Conservation (phyloP, 2,888 invertebrate genomes). For the Temnothorax rugatulus region DNA sequence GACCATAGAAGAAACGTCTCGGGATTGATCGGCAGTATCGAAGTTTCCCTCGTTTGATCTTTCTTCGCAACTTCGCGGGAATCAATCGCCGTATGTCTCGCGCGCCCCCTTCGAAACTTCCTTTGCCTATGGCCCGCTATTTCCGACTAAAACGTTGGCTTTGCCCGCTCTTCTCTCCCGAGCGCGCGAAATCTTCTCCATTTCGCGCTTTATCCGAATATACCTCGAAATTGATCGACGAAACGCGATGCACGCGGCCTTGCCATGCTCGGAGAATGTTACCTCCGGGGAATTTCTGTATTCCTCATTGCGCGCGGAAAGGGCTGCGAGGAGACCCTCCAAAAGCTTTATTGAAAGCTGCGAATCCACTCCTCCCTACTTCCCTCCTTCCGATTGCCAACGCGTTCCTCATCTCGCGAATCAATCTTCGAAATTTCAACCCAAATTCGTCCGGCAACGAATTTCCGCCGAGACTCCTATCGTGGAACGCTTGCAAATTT, state of each 20-base stretch:
- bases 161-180: not conserved
- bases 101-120: slow-evolving; percentile 52
- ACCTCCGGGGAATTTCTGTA: slow-evolving; percentile 75
- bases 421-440: slow-evolving; percentile 48
- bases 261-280: slow-evolving; percentile 20
- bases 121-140: slow-evolving; percentile 37
- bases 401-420: slow-evolving; percentile 38
- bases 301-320: slow-evolving; percentile 64
- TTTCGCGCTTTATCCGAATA: slow-evolving; percentile 53
- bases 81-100: slow-evolving; percentile 59
- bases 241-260: slow-evolving; percentile 35
- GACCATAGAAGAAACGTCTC: slow-evolving; percentile 25
- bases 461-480: slow-evolving; percentile 11
- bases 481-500: not conserved
- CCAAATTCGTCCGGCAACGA: slow-evolving; percentile 18
- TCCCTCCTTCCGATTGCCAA: slow-evolving; percentile 1
- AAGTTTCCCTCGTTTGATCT: slow-evolving; percentile 71
- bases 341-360: slow-evolving; percentile 63
- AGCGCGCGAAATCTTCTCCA: slow-evolving; percentile 23
- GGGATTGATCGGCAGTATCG: slow-evolving; percentile 72
- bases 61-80: slow-evolving; percentile 61
- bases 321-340: slow-evolving; percentile 43
- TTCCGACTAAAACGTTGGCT: slow-evolving; percentile 34
- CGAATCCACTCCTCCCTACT: not conserved
- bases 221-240: slow-evolving; percentile 52